phyloP scores from a whole-genome alignment of 2,113 vertebrate species.

The Ptilonorhynchus violaceus region DNA sequence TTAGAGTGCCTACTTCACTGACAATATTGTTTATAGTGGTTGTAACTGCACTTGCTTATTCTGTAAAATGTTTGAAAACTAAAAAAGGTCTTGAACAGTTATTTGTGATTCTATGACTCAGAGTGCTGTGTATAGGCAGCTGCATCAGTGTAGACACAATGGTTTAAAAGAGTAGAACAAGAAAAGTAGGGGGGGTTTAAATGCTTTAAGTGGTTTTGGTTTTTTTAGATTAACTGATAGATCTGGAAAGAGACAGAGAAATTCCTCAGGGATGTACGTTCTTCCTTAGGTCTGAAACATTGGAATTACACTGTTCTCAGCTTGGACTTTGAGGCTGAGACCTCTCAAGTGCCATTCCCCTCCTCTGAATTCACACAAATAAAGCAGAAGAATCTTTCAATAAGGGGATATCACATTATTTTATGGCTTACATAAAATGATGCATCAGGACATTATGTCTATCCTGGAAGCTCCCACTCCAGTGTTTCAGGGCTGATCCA shows the following conservation, averaged over 20 bases:
- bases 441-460: rapidly evolving
- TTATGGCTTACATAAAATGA: not conserved
- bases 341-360: not conserved
- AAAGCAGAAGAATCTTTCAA: not conserved
- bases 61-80: not conserved
- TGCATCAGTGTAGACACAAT: not conserved
- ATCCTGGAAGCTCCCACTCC: rapidly evolving
- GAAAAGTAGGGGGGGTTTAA: too few relatives aligned
- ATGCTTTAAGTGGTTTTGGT: too few relatives aligned
- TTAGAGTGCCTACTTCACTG: not conserved
- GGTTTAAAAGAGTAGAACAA: not conserved
- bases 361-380: not conserved
- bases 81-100: not conserved
- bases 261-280: not conserved
- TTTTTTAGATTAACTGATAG: not conserved
- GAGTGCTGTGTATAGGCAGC: not conserved
- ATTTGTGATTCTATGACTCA: not conserved
- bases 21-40: not conserved
- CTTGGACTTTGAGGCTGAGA: not conserved
- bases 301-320: not conserved
- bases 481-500: rapidly evolving
- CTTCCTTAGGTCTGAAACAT: not conserved
- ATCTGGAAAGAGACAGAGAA: not conserved
- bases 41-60: not conserved
- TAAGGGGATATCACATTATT: rapidly evolving